Base-by-base conservation (phyloP, 2,113 vertebrate species). In the Hyperoodon ampullatus region DNA sequence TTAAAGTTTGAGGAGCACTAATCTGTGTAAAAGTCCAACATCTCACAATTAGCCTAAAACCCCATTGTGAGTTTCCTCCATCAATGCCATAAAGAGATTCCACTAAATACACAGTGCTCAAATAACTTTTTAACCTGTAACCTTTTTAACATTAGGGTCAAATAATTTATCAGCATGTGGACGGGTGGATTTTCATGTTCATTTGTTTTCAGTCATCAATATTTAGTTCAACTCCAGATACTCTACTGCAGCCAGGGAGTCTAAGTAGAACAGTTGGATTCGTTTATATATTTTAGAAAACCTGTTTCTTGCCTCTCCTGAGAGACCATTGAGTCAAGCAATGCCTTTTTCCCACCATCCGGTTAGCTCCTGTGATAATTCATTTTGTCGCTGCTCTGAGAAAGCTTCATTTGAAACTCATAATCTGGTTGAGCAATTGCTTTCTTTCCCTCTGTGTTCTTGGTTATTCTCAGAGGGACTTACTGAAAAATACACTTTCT, bases 251-350 rank as follows among this genome's bases (percentile, higher is more conserved):
- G 68, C 80, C 92, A 92, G 60, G 53, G 92, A 97, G 74, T 85
- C 93, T 94, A 97, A 96, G 85, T 14, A 90, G 88, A 97, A 94
- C 93, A 98, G 94, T 87, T 96, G 95, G 77, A 83, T 95, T 91
- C 61, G 26, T 93, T 96, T 92, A 94, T 88, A 50, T 88, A 82
- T 93, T 97, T 97, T 92, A 89, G 39, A 80, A 97, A 92, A 89
- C 28, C 53, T 95, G 60, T 96, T 95, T 95, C 68, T 98, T 85
- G 53, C 78, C 87, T 98, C 90, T 97, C 96, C 50, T 63, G 93
- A 96, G 77, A 80, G 95, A 96, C 3, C 33, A 93, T 6, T 97
- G 94, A 26, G 80, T 97, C 90, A 95, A 97, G 80, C 68, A 39
- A 33, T 0, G 65, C 71, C 75, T 72, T 95, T 93, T 84, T 9